Conservation (phyloP, 2,797 vertebrate species). For the Toxotes lorentzi region DNA sequence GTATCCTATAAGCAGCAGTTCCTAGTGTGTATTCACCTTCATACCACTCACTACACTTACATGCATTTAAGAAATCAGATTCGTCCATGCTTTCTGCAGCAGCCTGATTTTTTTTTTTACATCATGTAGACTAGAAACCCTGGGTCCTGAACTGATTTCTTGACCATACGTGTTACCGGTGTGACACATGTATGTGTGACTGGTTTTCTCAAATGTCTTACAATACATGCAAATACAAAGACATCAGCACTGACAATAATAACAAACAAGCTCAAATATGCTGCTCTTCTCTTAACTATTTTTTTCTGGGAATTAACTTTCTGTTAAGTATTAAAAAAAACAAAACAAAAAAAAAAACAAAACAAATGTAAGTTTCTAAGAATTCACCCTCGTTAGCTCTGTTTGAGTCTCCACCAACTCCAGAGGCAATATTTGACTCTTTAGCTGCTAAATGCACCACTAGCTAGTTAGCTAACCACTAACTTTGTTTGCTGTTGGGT, state of each 20-base stretch:
- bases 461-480: background rate
- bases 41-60: background rate
- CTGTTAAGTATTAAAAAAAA: too few relatives aligned
- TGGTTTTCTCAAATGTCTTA: background rate
- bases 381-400: background rate
- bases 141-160: background rate
- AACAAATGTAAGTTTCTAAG: too few relatives aligned
- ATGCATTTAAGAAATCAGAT: background rate
- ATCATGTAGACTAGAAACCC: background rate
- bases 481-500: background rate
- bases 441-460: too few relatives aligned
- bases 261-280: background rate
- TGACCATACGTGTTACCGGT: background rate
- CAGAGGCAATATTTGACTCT: too few relatives aligned
- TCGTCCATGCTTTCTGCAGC: background rate
- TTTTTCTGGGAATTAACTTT: too few relatives aligned
- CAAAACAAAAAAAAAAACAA: too few relatives aligned
- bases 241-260: background rate
- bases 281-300: too few relatives aligned
- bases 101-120: background rate
- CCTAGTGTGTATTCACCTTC: background rate
- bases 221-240: background rate
- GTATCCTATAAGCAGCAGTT: background rate
- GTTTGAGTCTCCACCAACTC: background rate
- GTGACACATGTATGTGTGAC: background rate